phyloP scores from a whole-genome alignment of 1,140 invertebrate species.

The Lordiphosa clarofinis region DNA sequence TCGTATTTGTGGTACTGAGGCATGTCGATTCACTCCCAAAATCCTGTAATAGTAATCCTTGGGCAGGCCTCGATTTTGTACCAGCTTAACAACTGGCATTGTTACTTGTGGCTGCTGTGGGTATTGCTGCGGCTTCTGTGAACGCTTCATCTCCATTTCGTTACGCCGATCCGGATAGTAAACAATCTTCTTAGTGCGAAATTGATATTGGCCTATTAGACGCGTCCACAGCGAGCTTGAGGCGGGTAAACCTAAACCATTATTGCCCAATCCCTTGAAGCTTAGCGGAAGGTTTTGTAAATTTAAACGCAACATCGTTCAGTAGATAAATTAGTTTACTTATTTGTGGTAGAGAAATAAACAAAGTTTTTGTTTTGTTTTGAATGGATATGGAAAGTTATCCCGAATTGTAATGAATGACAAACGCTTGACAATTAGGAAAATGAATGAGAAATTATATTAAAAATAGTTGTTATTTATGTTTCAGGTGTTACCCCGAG shows the following conservation, averaged over 20 bases:
- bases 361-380: background rate
- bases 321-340: background rate
- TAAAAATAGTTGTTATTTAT: background rate
- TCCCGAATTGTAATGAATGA: no score
- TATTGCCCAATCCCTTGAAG: background rate
- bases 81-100: constrained; percentile 14
- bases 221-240: constrained; percentile 24
- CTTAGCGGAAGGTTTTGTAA: constrained; percentile 17
- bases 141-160: constrained; percentile 37
- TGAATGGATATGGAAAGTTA: background rate
- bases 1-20: constrained; percentile 89
- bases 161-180: constrained; percentile 64
- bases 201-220: constrained; percentile 60
- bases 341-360: constrained; percentile 8
- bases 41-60: constrained; percentile 95
- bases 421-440: no score
- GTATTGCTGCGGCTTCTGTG: background rate
- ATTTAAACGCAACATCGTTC: constrained; percentile 52
- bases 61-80: constrained; percentile 41
- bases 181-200: constrained; percentile 34
- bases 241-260: background rate
- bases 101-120: constrained; percentile 4
- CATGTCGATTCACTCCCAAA: constrained; percentile 86
- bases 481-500: constrained; percentile 86
- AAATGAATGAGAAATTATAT: no score